Percentiles rank a stretch among this genome's conserved stretches.
These are phyloP conservation scores for Meles meles DNA, from an alignment of 2,113 vertebrate genomes.

Conservation along the genomic window DNA sequence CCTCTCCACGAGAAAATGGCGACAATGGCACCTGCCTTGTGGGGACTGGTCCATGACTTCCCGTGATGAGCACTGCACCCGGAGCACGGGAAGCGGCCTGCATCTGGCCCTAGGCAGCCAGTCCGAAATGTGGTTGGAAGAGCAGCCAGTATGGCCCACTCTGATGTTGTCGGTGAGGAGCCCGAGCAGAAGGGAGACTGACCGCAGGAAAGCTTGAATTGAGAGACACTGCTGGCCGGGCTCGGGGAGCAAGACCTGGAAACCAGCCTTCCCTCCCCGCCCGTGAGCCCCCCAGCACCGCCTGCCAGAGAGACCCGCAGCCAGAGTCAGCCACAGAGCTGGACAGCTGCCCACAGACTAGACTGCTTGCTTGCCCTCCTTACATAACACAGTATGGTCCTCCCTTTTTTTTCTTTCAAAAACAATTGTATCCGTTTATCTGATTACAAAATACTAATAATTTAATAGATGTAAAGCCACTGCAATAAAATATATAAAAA, in stretches of 20 bases:
- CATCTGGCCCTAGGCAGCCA: background rate
- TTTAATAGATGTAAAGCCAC: background rate
- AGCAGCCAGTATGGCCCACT: too few species aligned
- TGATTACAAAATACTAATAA: background rate
- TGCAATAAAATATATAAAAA: background rate
- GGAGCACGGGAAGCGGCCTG: too few species aligned
- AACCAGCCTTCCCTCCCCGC: background rate
- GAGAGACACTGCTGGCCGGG: background rate
- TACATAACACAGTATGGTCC: background rate
- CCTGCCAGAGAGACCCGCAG: accelerated
- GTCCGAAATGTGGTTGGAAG: too few species aligned
- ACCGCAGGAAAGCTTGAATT: background rate
- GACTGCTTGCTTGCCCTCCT: background rate
- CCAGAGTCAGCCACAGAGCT: background rate
- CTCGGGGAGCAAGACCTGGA: too few species aligned
- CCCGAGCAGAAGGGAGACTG: background rate
- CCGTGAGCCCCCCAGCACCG: accelerated
- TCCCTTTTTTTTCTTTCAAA: background rate
- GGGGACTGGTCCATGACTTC: accelerated
- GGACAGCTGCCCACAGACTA: background rate
- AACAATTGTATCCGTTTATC: background rate
- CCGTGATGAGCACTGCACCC: background rate
- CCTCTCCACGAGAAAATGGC: background rate
- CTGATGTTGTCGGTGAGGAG: background rate
- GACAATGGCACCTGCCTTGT: accelerated